These are phyloP conservation scores for Olivierus martensii DNA, from an alignment of 1,140 invertebrate genomes.

Conservation along the genomic window DNA sequence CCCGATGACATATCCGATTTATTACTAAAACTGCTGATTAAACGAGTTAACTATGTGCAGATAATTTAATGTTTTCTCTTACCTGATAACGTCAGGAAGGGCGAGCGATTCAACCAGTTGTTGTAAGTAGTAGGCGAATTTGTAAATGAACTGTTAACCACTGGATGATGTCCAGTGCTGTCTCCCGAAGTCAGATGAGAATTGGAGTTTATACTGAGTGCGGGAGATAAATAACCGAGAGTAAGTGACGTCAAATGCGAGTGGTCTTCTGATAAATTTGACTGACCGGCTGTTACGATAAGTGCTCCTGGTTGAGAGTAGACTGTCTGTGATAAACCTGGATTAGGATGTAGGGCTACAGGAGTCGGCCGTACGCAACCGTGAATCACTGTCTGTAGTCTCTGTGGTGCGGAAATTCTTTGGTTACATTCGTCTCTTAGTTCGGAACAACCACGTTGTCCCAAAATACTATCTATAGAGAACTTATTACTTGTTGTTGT, in stretches of 20 bases:
- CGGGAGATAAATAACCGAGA: conserved; percentile 7
- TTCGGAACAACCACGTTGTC: too few species aligned
- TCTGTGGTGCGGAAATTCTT: too few species aligned
- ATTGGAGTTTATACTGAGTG: neutral
- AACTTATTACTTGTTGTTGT: conserved; percentile 9
- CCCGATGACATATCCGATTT: too few species aligned
- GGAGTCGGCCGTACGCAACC: conserved; percentile 10
- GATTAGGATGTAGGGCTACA: conserved; percentile 8
- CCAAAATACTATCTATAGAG: conserved; percentile 12
- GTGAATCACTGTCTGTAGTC: neutral
- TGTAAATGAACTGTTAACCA: neutral
- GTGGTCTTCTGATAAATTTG: too few species aligned
- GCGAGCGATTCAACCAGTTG: conserved; percentile 10
- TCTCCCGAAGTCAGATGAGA: neutral
- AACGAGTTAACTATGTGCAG: too few species aligned
- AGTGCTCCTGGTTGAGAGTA: neutral
- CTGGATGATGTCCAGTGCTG: conserved; percentile 1
- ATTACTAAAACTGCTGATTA: too few species aligned
- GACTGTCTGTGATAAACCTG: neutral
- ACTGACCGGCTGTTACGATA: too few species aligned
- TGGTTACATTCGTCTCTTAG: too few species aligned
- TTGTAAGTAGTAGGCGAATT: conserved; percentile 3
- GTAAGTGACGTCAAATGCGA: neutral
- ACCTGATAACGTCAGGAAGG: conserved; percentile 13
- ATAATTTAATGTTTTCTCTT: too few species aligned